These are phyloP conservation scores for Drosophila diplacantha DNA, from an alignment of 2,888 invertebrate genomes.

Conservation along the genomic window DNA sequence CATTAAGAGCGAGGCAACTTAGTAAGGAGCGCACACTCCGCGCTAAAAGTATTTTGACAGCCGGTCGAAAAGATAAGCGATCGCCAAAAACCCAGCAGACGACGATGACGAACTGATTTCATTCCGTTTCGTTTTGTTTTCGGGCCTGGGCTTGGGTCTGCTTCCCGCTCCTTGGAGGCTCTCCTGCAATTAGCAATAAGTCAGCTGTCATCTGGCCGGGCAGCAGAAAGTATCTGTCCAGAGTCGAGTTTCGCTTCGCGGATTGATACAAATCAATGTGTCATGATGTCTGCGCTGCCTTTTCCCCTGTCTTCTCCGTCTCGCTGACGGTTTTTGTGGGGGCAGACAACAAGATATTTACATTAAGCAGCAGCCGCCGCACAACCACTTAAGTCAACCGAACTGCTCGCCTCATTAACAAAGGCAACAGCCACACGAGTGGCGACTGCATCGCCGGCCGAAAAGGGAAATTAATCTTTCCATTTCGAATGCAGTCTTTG, in stretches of 20 bases:
- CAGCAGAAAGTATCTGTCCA: slow-evolving; percentile 51
- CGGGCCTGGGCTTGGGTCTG: slow-evolving; percentile 6
- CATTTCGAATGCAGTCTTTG: slow-evolving; percentile 28
- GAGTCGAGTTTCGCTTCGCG: slow-evolving; percentile 34
- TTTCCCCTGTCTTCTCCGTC: background rate
- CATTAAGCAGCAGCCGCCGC: slow-evolving; percentile 52
- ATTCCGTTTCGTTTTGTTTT: slow-evolving; percentile 31
- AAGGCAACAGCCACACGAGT: slow-evolving; percentile 26
- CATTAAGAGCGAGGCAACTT: slow-evolving; percentile 58
- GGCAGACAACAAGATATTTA: slow-evolving; percentile 64
- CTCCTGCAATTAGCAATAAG: slow-evolving; percentile 70
- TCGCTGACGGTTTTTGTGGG: slow-evolving; percentile 14
- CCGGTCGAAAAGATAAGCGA: slow-evolving; percentile 59
- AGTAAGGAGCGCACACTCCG: slow-evolving; percentile 44
- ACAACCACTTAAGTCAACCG: slow-evolving; percentile 29
- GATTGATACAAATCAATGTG: slow-evolving; percentile 71
- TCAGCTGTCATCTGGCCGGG: slow-evolving; percentile 62
- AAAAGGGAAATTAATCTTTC: slow-evolving; percentile 46
- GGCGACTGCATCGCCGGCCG: slow-evolving; percentile 25
- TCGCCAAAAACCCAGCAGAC: slow-evolving; percentile 38
- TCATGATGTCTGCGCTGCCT: slow-evolving; percentile 15
- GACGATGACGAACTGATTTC: slow-evolving; percentile 67
- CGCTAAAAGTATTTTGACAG: slow-evolving; percentile 73
- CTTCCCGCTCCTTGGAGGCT: slow-evolving; percentile 18
- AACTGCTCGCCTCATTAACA: slow-evolving; percentile 50